Percentiles rank a stretch among this genome's conserved stretches.
Conservation (phyloP, 2,888 invertebrate species). For the Ptycholaimellus sp. region DNA sequence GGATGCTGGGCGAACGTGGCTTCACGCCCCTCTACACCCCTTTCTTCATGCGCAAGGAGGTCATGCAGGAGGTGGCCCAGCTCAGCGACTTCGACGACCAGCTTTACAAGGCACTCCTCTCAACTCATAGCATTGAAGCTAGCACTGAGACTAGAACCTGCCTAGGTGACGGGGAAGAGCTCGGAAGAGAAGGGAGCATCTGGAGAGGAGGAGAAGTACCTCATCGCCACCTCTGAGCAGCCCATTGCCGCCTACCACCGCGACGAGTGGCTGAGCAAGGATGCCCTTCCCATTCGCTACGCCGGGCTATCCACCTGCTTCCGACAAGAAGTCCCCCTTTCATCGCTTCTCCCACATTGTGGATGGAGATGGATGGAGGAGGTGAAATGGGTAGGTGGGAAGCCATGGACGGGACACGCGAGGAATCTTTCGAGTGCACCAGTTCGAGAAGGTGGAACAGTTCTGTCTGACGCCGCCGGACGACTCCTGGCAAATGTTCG, state of each 20-base stretch:
- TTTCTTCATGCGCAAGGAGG: constrained; percentile 94
- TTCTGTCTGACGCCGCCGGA: constrained; percentile 87
- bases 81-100: constrained; percentile 97
- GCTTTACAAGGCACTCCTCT: constrained; percentile 74
- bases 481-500: constrained; percentile 96
- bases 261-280: constrained; percentile 57
- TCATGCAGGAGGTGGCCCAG: constrained; percentile 99
- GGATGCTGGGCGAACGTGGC: constrained; percentile 42
- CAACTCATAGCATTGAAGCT: no score
- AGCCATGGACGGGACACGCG: constrained; percentile 94
- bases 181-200: constrained; percentile 60
- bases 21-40: constrained; percentile 84
- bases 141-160: no score
- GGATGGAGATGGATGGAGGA: no score
- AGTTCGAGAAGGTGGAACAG: no score
- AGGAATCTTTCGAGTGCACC: constrained; percentile 95
- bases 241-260: constrained; percentile 94
- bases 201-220: constrained; percentile 69
- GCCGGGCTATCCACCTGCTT: constrained; percentile 96
- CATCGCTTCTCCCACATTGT: no score
- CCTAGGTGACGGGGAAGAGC: constrained; percentile 34
- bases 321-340: constrained; percentile 26
- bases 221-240: constrained; percentile 97
- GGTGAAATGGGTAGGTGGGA: no score
- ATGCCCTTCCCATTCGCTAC: constrained; percentile 64